Conservation (phyloP, 1,140 invertebrate species). For the Tetramorium parvispinum region DNA sequence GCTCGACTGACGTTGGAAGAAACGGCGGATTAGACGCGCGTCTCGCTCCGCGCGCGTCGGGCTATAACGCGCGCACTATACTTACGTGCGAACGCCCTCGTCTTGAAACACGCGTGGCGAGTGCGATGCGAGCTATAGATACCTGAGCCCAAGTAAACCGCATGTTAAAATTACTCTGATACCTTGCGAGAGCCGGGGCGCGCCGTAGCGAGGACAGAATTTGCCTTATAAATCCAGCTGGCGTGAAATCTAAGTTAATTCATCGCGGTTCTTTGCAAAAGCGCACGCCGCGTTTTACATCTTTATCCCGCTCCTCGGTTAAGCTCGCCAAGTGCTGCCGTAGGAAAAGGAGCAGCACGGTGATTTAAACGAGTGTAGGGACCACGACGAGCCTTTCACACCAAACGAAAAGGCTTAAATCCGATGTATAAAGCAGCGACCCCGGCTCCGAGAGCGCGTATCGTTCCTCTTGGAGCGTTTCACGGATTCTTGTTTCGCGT, state of each 20-base stretch:
- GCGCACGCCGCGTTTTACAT: not conserved
- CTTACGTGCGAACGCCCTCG: constrained; percentile 4
- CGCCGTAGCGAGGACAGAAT: not conserved
- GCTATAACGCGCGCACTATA: constrained; percentile 8
- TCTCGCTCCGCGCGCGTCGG: not conserved
- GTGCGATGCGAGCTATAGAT: not conserved
- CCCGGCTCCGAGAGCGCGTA: not conserved
- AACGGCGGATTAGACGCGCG: constrained; percentile 32
- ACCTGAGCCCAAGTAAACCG: constrained; percentile 3
- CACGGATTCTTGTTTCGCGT: not conserved
- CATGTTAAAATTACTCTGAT: constrained; percentile 27
- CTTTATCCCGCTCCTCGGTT: not conserved
- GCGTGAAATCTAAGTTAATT: constrained; percentile 19
- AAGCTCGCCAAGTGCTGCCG: not conserved
- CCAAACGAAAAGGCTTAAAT: not conserved
- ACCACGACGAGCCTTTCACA: not conserved
- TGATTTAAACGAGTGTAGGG: not conserved
- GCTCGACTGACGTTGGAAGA: not conserved
- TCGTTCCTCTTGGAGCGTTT: constrained; percentile 15
- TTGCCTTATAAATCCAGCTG: not conserved
- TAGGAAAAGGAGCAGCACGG: not conserved
- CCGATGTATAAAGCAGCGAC: not conserved
- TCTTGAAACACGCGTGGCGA: not conserved
- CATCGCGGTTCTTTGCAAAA: not conserved
- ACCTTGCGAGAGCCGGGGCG: not conserved